Conservation (phyloP, 1,140 invertebrate species). For the Lethocerus indicus region DNA sequence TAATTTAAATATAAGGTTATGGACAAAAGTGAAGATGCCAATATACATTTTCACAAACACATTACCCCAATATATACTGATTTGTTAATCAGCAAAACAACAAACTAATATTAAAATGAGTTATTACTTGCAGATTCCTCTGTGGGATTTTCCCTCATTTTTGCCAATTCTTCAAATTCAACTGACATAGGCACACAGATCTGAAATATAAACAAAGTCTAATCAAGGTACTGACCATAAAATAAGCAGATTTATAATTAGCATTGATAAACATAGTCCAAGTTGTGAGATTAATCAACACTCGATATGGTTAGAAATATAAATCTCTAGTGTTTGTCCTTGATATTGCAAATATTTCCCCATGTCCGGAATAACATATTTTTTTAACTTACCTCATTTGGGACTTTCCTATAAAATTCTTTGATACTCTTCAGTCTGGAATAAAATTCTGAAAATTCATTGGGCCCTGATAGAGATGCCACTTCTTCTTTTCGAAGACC, state of each 20-base stretch:
- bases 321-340: too few species aligned
- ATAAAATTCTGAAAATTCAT: slow-evolving; percentile 98
- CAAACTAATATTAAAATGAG: background rate
- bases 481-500: slow-evolving; percentile 88
- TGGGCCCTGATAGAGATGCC: slow-evolving; percentile 82
- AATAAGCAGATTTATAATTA: too few species aligned
- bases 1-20: slow-evolving; percentile 7
- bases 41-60: too few species aligned
- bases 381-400: slow-evolving; percentile 94
- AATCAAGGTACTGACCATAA: too few species aligned
- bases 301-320: too few species aligned
- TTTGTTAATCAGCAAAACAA: too few species aligned
- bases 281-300: too few species aligned
- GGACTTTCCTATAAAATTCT: slow-evolving; percentile 91
- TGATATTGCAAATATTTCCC: too few species aligned
- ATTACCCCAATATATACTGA: too few species aligned
- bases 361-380: too few species aligned
- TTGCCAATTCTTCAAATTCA: slow-evolving; percentile 89
- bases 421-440: slow-evolving; percentile 82
- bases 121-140: slow-evolving; percentile 42
- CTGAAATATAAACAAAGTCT: slow-evolving; percentile 22
- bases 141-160: slow-evolving; percentile 69
- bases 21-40: slow-evolving; percentile 4
- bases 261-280: too few species aligned
- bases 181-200: slow-evolving; percentile 88